Evolutionary conservation across 2,888 invertebrate genomes (phyloP).

Genomic region (Laspeyria flexula): DNA sequence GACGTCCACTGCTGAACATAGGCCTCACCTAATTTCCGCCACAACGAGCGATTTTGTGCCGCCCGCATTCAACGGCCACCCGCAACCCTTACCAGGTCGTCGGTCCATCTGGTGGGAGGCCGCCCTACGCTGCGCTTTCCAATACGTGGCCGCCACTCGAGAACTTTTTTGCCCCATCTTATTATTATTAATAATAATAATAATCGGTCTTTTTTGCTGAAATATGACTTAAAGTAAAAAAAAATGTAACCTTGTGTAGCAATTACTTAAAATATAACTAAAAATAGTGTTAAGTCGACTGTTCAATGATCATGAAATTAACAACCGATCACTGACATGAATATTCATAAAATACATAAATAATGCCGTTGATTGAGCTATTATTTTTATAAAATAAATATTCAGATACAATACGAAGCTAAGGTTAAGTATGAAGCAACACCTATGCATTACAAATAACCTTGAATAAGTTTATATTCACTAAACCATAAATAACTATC

Average conservation of each 20-base stretch:
- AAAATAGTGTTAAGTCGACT: not conserved
- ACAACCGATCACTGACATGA: not conserved
- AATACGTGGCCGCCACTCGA: too few species aligned
- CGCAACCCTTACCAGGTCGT: too few species aligned
- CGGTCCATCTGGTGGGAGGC: too few species aligned
- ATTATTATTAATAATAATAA: too few species aligned
- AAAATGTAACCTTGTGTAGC: not conserved
- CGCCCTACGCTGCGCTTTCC: too few species aligned
- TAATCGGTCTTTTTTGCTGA: too few species aligned
- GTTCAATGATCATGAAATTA: not conserved
- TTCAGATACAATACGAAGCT: constrained; percentile 1
- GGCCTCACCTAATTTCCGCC: too few species aligned
- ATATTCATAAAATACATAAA: not conserved
- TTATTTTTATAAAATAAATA: constrained; percentile 3
- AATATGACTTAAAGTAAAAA: not conserved
- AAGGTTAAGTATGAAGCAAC: constrained; percentile 34
- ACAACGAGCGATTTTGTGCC: too few species aligned
- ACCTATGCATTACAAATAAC: constrained; percentile 22
- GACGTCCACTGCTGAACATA: too few species aligned
- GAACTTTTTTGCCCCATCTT: too few species aligned
- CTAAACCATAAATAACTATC: constrained; percentile 40
- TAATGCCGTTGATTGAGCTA: not conserved
- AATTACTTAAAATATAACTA: not conserved
- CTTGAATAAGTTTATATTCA: constrained; percentile 41
- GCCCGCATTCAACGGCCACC: too few species aligned